Evolutionary conservation across 2,888 invertebrate genomes (phyloP), one percentile per base, ranked within the genome.

Genomic region (Nineta flava): DNA sequence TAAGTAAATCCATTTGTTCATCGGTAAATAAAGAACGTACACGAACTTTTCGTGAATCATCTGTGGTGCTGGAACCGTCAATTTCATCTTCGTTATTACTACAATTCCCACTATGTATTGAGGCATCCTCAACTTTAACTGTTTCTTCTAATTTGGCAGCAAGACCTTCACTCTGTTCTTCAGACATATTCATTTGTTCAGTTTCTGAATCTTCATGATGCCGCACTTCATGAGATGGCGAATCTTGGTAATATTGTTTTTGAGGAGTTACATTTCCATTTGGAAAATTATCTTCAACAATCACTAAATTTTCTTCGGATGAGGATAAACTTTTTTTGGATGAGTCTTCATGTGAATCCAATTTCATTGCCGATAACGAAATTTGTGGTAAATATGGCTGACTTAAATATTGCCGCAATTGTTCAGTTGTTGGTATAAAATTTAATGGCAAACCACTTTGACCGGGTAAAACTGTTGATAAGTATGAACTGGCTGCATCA

Each of bases 21-120:
- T 96, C 96, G 43, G 87, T 90, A 54, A 99, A 86, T 54, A 94
- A 81, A 7, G 95, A 95, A 51, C 97, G 77, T 1, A 94, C 93
- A 57, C 96, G 77, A 12, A 91, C 90, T 64, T 90, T 86, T 55
- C 87, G 76, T 35, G 83, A 85, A 53, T 71, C 70, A 57, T 68
- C 69, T 3, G 65, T 65, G 69, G 72, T 12, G 13, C 21, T 21
- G 2, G 15, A 19, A 50, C 70, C 68, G 50, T 70, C 65, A 32
- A 68, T 67, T 47, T 71, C 69, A 55, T 79, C 78, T 43, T 77
- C 77, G 58, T 76, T 76, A 55, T 76, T 76, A 12, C 72, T 73
- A 21, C 74, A 73, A 32, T 68, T 65, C 16, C 69, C 69, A 49
- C 69, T 70, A 50, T 68, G 70, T 51, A 69, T 62, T 5, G 70